Base-by-base conservation (phyloP, 1,140 invertebrate species). In the Zaprionus africanus region DNA sequence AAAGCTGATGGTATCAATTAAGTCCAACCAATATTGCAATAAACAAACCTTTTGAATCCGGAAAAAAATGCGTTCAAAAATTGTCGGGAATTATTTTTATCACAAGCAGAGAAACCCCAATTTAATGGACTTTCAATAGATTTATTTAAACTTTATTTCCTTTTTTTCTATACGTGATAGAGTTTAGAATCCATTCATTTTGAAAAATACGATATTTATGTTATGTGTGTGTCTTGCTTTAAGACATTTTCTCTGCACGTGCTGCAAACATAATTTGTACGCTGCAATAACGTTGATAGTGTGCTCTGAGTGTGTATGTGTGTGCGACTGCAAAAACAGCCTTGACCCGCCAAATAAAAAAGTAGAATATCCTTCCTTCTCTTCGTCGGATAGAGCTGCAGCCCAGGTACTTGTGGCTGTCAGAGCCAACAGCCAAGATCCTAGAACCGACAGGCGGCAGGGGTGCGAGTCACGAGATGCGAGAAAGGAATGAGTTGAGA, bases 1-100 rank as follows among this genome's bases (percentile, higher is more conserved):
- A 72, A 41, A 46, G 53, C 67, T 76, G 61, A 86, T 67, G 80
- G 75, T 79, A 65, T 82, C 70, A 82, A 82, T 85, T 76, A 79
- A 77, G 31, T 46, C 19, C 36, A 34, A 17, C 63, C 63, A 51
- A 51, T 53, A 63, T 13, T 51, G 31, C 61, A 49, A 58, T 58
- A 61, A 72, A 62, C 59, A 68, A 65, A 64, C 66, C 38, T 43
- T 43, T 43, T 2, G n/a, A 24, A 41, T 41, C 43, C 28, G 22
- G 26, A 4, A 43, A 34, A 34, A 31, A 34, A 34, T 3, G 31
- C 31, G 31, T 34, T 34, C 1, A 11, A 34, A 34, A 34, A 11
- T 34, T 4, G 31, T 9, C 31, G 31, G 9, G 31, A 34, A 34
- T 3, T 34, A 11, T 34, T 34, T 9, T 11, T 11, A 11, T 11